These are phyloP conservation scores for Aproaerema taeniolella DNA, from an alignment of 2,888 invertebrate species.

Conservation along the genomic window DNA sequence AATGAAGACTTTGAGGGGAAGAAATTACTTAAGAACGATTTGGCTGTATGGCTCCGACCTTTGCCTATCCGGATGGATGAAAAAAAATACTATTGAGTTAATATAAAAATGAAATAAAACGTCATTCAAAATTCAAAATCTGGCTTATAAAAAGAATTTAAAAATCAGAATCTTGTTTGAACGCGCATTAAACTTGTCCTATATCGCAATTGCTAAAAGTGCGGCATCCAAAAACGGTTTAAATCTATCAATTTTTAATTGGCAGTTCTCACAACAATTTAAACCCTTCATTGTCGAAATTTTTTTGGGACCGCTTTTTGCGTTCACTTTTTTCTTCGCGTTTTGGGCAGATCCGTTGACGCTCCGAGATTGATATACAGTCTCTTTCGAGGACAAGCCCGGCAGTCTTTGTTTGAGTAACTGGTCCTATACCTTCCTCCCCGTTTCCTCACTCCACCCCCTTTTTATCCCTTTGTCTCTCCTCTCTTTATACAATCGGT, in stretches of 20 bases:
- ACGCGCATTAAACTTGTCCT: too few relatives aligned
- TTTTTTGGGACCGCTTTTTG: constrained; percentile 61
- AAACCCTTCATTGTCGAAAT: constrained; percentile 68
- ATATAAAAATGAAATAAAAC: too few relatives aligned
- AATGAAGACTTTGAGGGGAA: too few relatives aligned
- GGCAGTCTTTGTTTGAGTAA: constrained; percentile 72
- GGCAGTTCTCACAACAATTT: constrained; percentile 73
- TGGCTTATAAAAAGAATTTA: too few relatives aligned
- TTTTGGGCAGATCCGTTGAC: constrained; percentile 71
- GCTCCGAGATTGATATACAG: constrained; percentile 72
- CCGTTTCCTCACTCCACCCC: constrained; percentile 31
- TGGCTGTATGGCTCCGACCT: too few relatives aligned
- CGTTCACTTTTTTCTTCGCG: constrained; percentile 59
- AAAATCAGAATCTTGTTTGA: too few relatives aligned
- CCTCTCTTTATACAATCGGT: constrained; percentile 65
- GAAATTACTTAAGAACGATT: too few relatives aligned
- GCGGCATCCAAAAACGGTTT: constrained; percentile 36
- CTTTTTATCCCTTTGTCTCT: constrained; percentile 57
- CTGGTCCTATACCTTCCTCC: constrained; percentile 47
- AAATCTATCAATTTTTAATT: constrained; percentile 76
- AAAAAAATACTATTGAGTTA: too few relatives aligned
- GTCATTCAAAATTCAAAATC: too few relatives aligned
- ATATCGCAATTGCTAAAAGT: too few relatives aligned
- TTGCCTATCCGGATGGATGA: too few relatives aligned
- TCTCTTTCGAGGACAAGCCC: constrained; percentile 67